phyloP scores from a whole-genome alignment of 2,797 vertebrate genomes.

The Coranthus polyacanthus region DNA sequence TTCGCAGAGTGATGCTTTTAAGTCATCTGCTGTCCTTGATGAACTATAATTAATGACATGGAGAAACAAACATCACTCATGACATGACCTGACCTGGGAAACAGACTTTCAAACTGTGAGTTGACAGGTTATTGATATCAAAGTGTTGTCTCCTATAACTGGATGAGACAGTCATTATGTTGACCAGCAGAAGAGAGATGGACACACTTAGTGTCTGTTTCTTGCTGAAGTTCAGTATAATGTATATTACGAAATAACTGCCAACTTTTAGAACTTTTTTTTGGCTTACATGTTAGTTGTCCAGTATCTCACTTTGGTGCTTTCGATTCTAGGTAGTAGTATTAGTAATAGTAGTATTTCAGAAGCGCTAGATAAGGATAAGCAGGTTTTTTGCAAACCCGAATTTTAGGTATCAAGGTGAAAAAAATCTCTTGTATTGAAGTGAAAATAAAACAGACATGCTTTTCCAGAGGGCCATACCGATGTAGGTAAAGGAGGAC shows the following conservation, averaged over 20 bases:
- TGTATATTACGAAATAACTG: neutral
- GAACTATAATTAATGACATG: slow-evolving; percentile 59
- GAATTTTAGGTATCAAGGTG: neutral
- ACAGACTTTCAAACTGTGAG: slow-evolving; percentile 71
- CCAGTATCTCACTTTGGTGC: no score
- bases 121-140: slow-evolving; percentile 80
- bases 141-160: slow-evolving; percentile 79
- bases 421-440: neutral
- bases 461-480: no score
- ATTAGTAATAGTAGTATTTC: no score
- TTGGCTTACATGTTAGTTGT: no score
- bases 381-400: neutral
- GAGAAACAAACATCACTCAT: slow-evolving; percentile 62
- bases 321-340: no score
- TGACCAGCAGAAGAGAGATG: slow-evolving; percentile 74
- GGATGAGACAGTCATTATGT: slow-evolving; percentile 79
- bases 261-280: slow-evolving; percentile 4
- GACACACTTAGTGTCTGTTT: slow-evolving; percentile 34
- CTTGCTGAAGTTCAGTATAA: slow-evolving; percentile 19
- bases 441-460: no score
- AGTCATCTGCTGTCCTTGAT: slow-evolving; percentile 56
- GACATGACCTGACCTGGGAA: slow-evolving; percentile 25
- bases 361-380: neutral
- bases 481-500: no score
- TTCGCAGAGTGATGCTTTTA: slow-evolving; percentile 55